phyloP scores from a whole-genome alignment of 2,888 invertebrate genomes.

The Alviniconcha strummeri region DNA sequence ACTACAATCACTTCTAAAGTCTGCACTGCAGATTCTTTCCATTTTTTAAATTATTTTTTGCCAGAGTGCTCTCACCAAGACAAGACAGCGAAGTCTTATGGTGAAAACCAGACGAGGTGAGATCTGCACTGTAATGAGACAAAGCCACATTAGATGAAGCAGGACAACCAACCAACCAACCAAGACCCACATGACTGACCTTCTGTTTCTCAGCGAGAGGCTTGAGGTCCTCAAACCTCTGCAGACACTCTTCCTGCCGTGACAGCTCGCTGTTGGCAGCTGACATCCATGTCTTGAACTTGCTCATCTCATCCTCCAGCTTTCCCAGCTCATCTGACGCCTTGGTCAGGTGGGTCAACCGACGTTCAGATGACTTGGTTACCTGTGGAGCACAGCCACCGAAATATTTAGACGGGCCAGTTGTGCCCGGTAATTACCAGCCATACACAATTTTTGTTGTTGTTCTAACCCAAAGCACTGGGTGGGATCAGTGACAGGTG shows the following conservation, averaged over 20 bases:
- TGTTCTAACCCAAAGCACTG: no score
- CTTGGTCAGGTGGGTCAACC: constrained; percentile 58
- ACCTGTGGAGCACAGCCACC: constrained; percentile 44
- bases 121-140: no score
- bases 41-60: no score
- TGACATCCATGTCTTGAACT: constrained; percentile 65
- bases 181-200: constrained; percentile 42
- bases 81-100: not conserved
- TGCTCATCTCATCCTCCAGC: constrained; percentile 63
- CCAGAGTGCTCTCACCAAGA: not conserved
- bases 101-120: no score
- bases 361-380: constrained; percentile 61
- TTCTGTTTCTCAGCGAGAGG: constrained; percentile 62
- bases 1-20: no score
- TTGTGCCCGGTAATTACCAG: not conserved
- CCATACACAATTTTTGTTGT: no score
- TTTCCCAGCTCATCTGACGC: constrained; percentile 67
- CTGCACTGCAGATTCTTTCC: no score
- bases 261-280: constrained; percentile 56
- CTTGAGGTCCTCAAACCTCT: constrained; percentile 58
- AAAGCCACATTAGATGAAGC: no score
- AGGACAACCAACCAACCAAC: no score
- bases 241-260: constrained; percentile 54
- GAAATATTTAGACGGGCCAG: not conserved
- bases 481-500: not conserved